phyloP scores from a whole-genome alignment of 35 echinoderm and acorn worm genomes.

The Stichopus chloronotus region DNA sequence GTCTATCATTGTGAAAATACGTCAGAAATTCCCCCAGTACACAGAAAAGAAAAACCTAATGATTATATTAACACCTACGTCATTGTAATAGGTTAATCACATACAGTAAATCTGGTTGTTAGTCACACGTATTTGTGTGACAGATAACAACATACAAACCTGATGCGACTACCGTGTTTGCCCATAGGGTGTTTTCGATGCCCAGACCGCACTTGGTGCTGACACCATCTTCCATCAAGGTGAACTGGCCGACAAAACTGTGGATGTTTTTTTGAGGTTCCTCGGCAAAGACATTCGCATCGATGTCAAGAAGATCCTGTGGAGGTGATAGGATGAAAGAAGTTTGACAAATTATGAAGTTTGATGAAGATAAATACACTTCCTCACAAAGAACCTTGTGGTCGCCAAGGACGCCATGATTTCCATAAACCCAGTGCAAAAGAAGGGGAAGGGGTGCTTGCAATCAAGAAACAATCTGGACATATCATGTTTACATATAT shows the following conservation, averaged over 20 bases:
- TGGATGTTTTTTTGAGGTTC: conserved; percentile 91
- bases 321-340: not conserved
- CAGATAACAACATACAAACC: conserved; percentile 50
- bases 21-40: too few species aligned
- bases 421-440: not conserved
- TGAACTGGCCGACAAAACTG: conserved; percentile 91
- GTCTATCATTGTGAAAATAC: too few species aligned
- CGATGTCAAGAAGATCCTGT: conserved; percentile 81
- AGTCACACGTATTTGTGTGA: too few species aligned
- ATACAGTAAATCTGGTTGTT: too few species aligned
- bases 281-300: conserved; percentile 90
- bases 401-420: not conserved
- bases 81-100: too few species aligned
- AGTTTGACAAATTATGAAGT: not conserved
- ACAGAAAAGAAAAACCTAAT: too few species aligned
- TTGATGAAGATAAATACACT: not conserved
- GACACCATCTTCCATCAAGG: conserved; percentile 56
- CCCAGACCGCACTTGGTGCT: conserved; percentile 67
- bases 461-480: too few species aligned
- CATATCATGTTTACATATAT: too few species aligned
- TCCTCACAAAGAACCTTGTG: not conserved
- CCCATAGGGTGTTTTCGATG: conserved; percentile 91
- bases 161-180: conserved; percentile 94
- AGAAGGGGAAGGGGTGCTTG: too few species aligned
- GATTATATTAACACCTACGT: too few species aligned